Percentiles rank a stretch among this genome's conserved stretches.
phyloP scores from a whole-genome alignment of 2,888 invertebrate species.

The Chromoteleia sp. region DNA sequence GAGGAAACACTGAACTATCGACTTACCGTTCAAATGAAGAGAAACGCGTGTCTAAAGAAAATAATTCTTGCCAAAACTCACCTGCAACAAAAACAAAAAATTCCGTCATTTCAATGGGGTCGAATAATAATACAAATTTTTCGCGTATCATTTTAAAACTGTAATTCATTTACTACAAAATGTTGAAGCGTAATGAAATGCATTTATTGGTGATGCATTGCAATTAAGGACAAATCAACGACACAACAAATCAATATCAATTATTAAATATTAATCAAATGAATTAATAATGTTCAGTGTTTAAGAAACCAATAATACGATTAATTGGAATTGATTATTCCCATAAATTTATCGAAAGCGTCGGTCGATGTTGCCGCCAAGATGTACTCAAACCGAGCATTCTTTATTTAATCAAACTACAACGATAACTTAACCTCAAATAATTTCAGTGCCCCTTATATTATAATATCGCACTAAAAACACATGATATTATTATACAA shows the following conservation, averaged over 20 bases:
- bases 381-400: no score
- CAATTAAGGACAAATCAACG: no score
- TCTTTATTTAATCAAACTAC: no score
- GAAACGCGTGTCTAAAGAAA: conserved; percentile 14
- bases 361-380: no score
- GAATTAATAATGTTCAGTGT: neutral
- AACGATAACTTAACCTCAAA: no score
- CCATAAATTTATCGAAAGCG: neutral
- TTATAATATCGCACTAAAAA: no score
- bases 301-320: neutral
- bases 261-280: neutral
- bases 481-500: no score
- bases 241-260: no score
- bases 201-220: neutral
- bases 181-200: neutral
- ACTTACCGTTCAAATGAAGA: conserved; percentile 5
- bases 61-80: conserved; percentile 7
- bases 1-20: conserved; percentile 4
- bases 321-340: neutral
- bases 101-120: neutral
- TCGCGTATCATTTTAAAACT: neutral
- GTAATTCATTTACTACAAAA: neutral
- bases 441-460: no score
- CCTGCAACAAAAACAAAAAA: conserved; percentile 1
- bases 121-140: neutral